Evolutionary conservation across 2,113 vertebrate genomes (phyloP).

Genomic region (Marmota flaviventris): DNA sequence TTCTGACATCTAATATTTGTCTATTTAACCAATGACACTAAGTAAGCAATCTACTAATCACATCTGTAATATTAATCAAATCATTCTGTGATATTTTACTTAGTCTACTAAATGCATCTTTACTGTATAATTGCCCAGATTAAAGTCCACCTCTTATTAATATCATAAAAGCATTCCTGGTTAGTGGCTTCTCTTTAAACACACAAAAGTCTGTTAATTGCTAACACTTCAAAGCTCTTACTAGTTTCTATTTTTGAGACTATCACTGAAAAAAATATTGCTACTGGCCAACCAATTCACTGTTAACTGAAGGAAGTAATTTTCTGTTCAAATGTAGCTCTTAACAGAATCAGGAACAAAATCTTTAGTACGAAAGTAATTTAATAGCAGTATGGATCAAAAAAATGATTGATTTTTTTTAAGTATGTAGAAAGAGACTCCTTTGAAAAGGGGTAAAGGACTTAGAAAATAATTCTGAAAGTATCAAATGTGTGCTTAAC

Average conservation of each 20-base stretch:
- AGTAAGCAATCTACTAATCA: background rate
- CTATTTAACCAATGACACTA: background rate
- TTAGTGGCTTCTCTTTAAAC: slow-evolving; percentile 56
- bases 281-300: background rate
- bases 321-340: slow-evolving; percentile 30
- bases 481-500: background rate
- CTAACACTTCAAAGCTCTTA: slow-evolving; percentile 66
- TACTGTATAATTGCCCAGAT: background rate
- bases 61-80: background rate
- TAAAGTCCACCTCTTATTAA: slow-evolving; percentile 58
- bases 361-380: background rate
- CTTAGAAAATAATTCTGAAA: slow-evolving; percentile 4
- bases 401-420: slow-evolving; percentile 25
- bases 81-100: slow-evolving; percentile 15
- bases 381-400: background rate
- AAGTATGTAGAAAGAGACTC: background rate
- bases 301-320: background rate
- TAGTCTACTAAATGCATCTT: slow-evolving; percentile 60
- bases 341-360: background rate
- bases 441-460: background rate
- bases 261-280: slow-evolving; percentile 61
- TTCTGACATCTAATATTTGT: background rate
- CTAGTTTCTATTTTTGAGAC: slow-evolving; percentile 65
- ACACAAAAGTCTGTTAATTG: slow-evolving; percentile 47
- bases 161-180: slow-evolving; percentile 66